These are phyloP conservation scores for Brachypodius melanocephalos DNA, from an alignment of 2,113 vertebrate genomes.

Conservation along the genomic window DNA sequence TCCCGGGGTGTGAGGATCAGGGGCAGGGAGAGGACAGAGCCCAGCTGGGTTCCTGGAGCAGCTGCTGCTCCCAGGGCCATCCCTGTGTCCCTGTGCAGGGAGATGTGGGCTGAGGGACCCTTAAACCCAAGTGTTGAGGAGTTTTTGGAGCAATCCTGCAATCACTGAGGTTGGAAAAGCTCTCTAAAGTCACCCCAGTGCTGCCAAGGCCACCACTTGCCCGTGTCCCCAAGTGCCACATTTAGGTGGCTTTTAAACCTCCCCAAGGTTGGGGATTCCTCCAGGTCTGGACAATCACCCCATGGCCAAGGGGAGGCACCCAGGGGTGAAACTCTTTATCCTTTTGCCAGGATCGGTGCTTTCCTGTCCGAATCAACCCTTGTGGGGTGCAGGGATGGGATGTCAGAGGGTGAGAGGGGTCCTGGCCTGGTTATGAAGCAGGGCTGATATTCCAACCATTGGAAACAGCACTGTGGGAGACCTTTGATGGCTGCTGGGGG, in stretches of 20 bases:
- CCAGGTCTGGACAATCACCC: neutral
- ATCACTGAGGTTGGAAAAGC: neutral
- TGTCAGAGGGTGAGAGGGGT: neutral
- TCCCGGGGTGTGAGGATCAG: neutral
- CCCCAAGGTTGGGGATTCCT: neutral
- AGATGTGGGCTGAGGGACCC: neutral
- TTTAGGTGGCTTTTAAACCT: neutral
- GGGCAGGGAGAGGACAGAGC: neutral
- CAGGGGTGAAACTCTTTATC: neutral
- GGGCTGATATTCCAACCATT: neutral
- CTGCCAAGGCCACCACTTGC: neutral
- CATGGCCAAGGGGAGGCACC: neutral
- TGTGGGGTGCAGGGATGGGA: neutral
- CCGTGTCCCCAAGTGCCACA: neutral
- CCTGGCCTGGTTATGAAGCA: neutral
- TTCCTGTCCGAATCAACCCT: neutral
- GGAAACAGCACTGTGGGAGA: neutral
- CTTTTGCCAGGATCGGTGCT: neutral
- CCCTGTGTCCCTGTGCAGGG: neutral
- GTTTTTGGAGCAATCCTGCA: neutral
- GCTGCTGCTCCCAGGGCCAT: neutral
- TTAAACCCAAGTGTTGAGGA: neutral
- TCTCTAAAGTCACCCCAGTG: neutral
- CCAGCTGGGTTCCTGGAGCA: neutral
- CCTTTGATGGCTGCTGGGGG: neutral